A percentile compares a stretch with the other conserved stretches of the same genome.
Conservation (phyloP, 2,113 vertebrate species). For the Indicator indicator region DNA sequence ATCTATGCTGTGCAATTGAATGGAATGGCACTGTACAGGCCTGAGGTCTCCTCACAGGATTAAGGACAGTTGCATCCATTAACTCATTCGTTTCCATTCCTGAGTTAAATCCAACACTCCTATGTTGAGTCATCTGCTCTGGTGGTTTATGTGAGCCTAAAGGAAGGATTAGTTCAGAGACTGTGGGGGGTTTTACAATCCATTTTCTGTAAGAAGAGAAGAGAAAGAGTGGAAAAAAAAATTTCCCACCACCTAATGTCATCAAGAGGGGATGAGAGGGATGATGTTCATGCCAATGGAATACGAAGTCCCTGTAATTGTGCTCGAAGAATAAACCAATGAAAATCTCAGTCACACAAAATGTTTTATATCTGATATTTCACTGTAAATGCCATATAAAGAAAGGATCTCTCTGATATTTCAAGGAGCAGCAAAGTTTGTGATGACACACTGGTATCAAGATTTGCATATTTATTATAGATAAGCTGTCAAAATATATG, state of each 20-base stretch:
- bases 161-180: neutral
- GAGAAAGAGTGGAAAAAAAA: neutral
- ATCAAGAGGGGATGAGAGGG: neutral
- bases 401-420: constrained; percentile 76
- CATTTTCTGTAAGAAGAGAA: neutral
- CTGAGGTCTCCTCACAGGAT: neutral
- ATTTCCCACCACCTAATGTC: neutral
- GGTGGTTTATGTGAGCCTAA: neutral
- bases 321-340: constrained; percentile 42
- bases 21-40: neutral
- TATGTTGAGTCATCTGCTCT: neutral
- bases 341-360: constrained; percentile 61
- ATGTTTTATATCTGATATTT: constrained; percentile 70
- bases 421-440: constrained; percentile 72
- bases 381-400: constrained; percentile 75
- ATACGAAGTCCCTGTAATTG: constrained; percentile 18
- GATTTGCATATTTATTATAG: constrained; percentile 87
- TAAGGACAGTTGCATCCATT: neutral
- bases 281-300: constrained; percentile 12
- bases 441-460: constrained; percentile 79
- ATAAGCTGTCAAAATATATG: constrained; percentile 85
- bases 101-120: neutral
- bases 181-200: neutral
- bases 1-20: fast-evolving
- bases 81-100: neutral